phyloP scores from a whole-genome alignment of 2,888 invertebrate species.

The Orgyia antiqua region DNA sequence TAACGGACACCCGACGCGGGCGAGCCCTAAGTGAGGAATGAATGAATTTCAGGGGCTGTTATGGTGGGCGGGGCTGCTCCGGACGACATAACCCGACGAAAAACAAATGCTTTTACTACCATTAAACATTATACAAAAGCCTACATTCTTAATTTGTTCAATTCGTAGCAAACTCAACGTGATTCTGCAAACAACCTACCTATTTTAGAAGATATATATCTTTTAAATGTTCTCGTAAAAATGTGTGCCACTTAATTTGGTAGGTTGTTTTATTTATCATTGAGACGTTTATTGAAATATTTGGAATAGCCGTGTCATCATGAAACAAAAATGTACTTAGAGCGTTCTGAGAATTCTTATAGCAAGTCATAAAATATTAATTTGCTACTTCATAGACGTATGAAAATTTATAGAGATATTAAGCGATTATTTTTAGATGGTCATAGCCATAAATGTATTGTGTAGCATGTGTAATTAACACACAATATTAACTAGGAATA shows the following conservation, averaged over 20 bases:
- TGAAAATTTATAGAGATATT: too few relatives aligned
- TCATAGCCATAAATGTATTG: too few relatives aligned
- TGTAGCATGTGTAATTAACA: too few relatives aligned
- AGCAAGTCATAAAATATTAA: slow-evolving; percentile 1
- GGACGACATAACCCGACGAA: slow-evolving; percentile 32
- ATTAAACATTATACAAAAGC: slow-evolving; percentile 10
- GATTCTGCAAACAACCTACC: slow-evolving; percentile 32
- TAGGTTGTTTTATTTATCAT: slow-evolving; percentile 28
- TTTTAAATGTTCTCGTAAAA: slow-evolving; percentile 6
- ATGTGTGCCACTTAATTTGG: slow-evolving; percentile 19
- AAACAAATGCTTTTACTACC: slow-evolving; percentile 25
- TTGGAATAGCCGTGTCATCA: slow-evolving; percentile 26
- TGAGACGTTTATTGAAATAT: slow-evolving; percentile 30
- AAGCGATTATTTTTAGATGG: too few relatives aligned
- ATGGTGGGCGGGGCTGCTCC: slow-evolving; percentile 58
- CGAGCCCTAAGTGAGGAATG: slow-evolving; percentile 44
- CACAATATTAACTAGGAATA: too few relatives aligned
- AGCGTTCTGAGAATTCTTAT: slow-evolving; percentile 9
- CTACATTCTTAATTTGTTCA: slow-evolving; percentile 27
- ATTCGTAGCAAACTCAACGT: slow-evolving; percentile 47
- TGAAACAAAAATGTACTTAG: slow-evolving; percentile 22
- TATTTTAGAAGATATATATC: slow-evolving; percentile 16
- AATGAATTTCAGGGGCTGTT: slow-evolving; percentile 62
- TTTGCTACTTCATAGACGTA: neutral
- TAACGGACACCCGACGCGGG: slow-evolving; percentile 35